These are phyloP conservation scores for Platysternon megacephalum DNA, from an alignment of 2,113 vertebrate genomes.

Conservation along the genomic window DNA sequence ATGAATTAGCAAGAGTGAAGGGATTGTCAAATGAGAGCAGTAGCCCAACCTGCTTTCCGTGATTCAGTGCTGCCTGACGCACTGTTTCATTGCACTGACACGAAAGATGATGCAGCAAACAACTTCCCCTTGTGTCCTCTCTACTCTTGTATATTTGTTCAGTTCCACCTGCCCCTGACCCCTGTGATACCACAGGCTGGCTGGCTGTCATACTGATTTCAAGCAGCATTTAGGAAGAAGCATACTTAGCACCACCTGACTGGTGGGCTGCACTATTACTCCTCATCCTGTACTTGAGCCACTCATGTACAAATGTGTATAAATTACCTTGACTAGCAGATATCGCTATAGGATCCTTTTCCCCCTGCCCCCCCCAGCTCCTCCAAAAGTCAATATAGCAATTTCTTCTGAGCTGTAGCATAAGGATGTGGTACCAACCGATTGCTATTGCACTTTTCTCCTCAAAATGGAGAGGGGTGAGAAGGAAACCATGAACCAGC, in stretches of 20 bases:
- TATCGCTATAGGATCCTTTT: not conserved
- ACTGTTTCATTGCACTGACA: not conserved
- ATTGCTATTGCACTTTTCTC: not conserved
- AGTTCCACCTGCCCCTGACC: not conserved
- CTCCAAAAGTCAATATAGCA: not conserved
- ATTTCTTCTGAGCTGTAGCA: not conserved
- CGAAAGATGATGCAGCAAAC: not conserved
- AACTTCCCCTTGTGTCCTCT: not conserved
- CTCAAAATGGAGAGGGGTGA: not conserved
- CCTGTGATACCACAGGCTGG: accelerated
- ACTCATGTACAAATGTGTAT: not conserved
- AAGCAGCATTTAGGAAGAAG: not conserved
- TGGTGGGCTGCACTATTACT: not conserved
- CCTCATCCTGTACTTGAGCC: not conserved
- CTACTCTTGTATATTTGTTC: not conserved
- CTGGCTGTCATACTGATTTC: accelerated
- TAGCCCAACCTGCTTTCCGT: not conserved
- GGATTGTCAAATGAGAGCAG: not conserved
- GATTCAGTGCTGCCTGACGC: not conserved
- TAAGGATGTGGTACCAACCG: not conserved
- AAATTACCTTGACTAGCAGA: not conserved
- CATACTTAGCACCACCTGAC: not conserved
- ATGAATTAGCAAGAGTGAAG: not conserved
- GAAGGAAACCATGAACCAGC: not conserved
- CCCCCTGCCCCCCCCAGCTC: accelerated